Base-by-base conservation (phyloP, 2,113 vertebrate species). In the Peromyscus leucopus region DNA sequence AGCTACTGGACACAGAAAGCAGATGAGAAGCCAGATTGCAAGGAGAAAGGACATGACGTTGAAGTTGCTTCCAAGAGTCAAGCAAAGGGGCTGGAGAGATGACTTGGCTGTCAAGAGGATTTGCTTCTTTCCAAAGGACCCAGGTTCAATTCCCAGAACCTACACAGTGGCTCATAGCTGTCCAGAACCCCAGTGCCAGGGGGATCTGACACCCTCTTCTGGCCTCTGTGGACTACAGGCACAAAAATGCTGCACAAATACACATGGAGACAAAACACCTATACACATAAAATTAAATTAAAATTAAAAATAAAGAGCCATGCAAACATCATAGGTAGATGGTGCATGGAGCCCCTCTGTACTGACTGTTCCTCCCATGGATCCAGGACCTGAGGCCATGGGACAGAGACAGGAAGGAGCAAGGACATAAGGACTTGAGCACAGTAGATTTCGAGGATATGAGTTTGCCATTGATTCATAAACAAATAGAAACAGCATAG, bases 21-120 rank as follows among this genome's bases (percentile, higher is more conserved):
- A 94, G 78, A 90, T n/a, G 19, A 65, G 92, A 82, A 95, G 63
- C 67, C 22, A 95, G 4, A 82, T 6, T 84, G 28, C 94, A 82
- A 74, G 7, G 51, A 96, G 16, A 74, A 78, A 33, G 1, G 39
- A 65, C 48, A 69, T 51, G 39, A 33, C 10, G 26, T 36, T 93
- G 5, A 88, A 71, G 31, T n/a, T 33, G 16, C 55, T 59, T 86
- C 46, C 3, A 55, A 48, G 36, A 89, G 63, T 11, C 79, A 59
- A 69, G 17, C 42, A 55, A 92, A 79, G 51, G 57, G 22, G 10
- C 13, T 5, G 13, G 13, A 63, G 24, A 2, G 12, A 42, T 61
- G 82, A 10, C 82, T 63, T 15, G 1, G 57, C n/a, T 63, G 24
- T 42, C n/a, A 63, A 42, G 82, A 63, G 59, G n/a, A 10, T 11